Conservation (phyloP, 2,797 vertebrate genomes). For the Sarcoramphus papa region DNA sequence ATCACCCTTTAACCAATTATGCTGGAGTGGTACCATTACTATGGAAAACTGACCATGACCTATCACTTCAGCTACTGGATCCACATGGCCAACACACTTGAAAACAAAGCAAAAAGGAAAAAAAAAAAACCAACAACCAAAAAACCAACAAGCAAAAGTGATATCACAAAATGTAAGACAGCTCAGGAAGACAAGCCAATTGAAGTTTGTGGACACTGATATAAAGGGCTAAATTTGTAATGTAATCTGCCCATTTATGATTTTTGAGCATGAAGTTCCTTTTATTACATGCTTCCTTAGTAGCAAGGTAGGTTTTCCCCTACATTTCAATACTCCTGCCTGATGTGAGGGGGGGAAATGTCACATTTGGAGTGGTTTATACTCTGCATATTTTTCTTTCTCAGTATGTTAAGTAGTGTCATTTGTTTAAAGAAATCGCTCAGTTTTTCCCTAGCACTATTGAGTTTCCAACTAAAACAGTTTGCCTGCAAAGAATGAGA, state of each 20-base stretch:
- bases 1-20: constrained; percentile 16
- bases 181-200: constrained; percentile 7
- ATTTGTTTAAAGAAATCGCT: constrained; percentile 49
- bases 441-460: background rate
- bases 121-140: background rate
- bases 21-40: constrained; percentile 18
- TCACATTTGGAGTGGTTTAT: constrained; percentile 32
- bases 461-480: constrained; percentile 53
- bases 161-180: constrained; percentile 6
- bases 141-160: background rate
- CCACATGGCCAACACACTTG: constrained; percentile 24
- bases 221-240: background rate
- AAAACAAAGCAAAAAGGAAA: constrained; percentile 1
- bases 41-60: constrained; percentile 10
- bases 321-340: constrained; percentile 25
- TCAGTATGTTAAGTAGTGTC: constrained; percentile 37
- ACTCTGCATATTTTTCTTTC: constrained; percentile 51
- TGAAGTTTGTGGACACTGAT: background rate
- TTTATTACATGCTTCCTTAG: background rate
- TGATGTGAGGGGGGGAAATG: background rate
- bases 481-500: constrained; percentile 29
- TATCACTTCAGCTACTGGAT: constrained; percentile 16
- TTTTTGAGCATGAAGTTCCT: background rate
- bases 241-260: background rate
- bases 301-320: background rate